These are phyloP conservation scores for Tiliacea citrago DNA, from an alignment of 2,888 invertebrate species.

Conservation along the genomic window DNA sequence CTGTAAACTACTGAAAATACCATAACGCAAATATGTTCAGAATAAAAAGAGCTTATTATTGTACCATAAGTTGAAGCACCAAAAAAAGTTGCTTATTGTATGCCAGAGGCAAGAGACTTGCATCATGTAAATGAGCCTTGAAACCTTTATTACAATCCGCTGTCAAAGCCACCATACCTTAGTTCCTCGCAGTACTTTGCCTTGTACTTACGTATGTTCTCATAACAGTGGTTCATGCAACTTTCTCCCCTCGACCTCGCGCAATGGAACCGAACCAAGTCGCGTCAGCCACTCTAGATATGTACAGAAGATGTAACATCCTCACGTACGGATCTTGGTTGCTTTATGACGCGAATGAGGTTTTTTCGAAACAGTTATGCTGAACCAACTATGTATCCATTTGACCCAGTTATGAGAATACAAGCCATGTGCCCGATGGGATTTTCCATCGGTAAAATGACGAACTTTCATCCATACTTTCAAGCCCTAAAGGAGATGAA, in stretches of 20 bases:
- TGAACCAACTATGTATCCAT: not conserved
- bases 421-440: too few relatives aligned
- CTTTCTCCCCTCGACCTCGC: constrained; percentile 66
- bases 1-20: too few relatives aligned
- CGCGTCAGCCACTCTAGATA: not conserved
- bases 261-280: constrained; percentile 49
- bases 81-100: not conserved
- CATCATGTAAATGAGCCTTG: not conserved
- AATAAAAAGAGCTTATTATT: too few relatives aligned
- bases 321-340: not conserved
- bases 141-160: constrained; percentile 15
- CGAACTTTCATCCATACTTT: too few relatives aligned
- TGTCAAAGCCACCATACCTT: constrained; percentile 19
- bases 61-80: too few relatives aligned
- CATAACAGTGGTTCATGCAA: constrained; percentile 49
- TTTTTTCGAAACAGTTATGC: not conserved
- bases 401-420: not conserved
- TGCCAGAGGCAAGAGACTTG: not conserved
- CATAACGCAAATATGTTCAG: too few relatives aligned
- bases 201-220: constrained; percentile 45
- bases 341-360: not conserved
- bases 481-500: too few relatives aligned
- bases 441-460: too few relatives aligned
- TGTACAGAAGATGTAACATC: constrained; percentile 20
- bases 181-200: constrained; percentile 41